Percentiles rank a stretch among this genome's conserved stretches.
Evolutionary conservation across 2,888 invertebrate genomes (phyloP).

Genomic region (Himalopsyche japonica): DNA sequence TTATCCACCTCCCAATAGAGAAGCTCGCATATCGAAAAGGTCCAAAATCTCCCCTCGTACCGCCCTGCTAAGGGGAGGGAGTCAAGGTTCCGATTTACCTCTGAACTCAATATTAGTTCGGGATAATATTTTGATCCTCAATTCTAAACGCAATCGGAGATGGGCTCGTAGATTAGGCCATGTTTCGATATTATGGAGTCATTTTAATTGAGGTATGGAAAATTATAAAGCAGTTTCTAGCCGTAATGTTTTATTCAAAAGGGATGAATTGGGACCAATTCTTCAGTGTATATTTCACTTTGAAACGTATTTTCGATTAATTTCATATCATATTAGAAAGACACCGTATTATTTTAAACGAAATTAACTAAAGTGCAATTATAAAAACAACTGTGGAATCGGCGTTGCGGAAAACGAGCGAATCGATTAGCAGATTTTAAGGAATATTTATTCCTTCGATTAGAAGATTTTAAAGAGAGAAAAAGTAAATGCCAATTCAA

Average conservation of each 20-base stretch:
- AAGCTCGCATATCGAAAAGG: background rate
- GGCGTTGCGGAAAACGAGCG: too few species aligned
- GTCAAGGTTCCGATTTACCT: background rate
- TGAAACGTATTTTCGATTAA: too few species aligned
- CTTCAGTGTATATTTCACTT: too few species aligned
- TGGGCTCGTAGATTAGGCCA: slow-evolving; percentile 38
- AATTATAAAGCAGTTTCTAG: slow-evolving; percentile 32
- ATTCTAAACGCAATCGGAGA: slow-evolving; percentile 34
- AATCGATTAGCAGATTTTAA: too few species aligned
- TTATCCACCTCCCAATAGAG: background rate
- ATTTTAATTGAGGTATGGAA: slow-evolving; percentile 40
- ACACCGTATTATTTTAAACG: too few species aligned
- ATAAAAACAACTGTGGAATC: too few species aligned
- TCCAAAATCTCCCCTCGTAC: background rate
- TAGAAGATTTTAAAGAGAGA: too few species aligned
- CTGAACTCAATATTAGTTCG: slow-evolving; percentile 27
- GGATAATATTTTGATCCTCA: slow-evolving; percentile 39
- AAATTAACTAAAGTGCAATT: too few species aligned
- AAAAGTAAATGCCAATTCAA: too few species aligned
- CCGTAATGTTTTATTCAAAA: background rate
- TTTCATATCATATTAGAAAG: too few species aligned
- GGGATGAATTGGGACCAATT: background rate
- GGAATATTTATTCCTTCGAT: too few species aligned
- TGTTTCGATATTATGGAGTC: slow-evolving; percentile 35
- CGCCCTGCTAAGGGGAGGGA: background rate